These are phyloP conservation scores for Hassar affinis DNA, from an alignment of 2,113 vertebrate species.

Conservation along the genomic window DNA sequence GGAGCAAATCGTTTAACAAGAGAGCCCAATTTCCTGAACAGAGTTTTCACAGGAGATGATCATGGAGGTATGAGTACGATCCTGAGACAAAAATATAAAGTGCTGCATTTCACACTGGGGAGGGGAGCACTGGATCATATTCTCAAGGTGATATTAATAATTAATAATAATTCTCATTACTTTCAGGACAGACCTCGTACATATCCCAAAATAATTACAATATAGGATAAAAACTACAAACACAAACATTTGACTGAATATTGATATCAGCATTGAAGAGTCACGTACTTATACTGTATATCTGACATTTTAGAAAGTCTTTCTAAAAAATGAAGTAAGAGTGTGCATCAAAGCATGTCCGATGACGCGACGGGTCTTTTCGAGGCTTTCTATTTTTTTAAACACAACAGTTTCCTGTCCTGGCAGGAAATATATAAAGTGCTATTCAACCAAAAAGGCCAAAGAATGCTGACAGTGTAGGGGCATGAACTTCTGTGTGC, in stretches of 20 bases:
- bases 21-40: too few species aligned
- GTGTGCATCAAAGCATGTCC: neutral
- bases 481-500: neutral
- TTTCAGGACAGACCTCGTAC: too few species aligned
- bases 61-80: too few species aligned
- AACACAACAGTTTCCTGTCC: neutral
- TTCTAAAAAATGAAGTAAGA: neutral
- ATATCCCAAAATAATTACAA: too few species aligned
- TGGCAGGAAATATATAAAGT: conserved; percentile 14
- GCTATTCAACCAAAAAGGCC: neutral
- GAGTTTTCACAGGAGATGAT: too few species aligned
- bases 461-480: conserved; percentile 2
- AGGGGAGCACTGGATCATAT: too few species aligned
- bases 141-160: too few species aligned
- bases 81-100: too few species aligned
- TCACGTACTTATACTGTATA: neutral
- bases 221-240: neutral
- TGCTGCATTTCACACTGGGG: too few species aligned
- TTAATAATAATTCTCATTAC: too few species aligned
- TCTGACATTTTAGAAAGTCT: neutral
- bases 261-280: neutral
- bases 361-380: neutral
- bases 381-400: neutral
- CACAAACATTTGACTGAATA: neutral
- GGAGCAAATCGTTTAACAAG: too few species aligned